Evolutionary conservation across 2,113 vertebrate genomes (phyloP).

Genomic region (Charadrius vociferus): DNA sequence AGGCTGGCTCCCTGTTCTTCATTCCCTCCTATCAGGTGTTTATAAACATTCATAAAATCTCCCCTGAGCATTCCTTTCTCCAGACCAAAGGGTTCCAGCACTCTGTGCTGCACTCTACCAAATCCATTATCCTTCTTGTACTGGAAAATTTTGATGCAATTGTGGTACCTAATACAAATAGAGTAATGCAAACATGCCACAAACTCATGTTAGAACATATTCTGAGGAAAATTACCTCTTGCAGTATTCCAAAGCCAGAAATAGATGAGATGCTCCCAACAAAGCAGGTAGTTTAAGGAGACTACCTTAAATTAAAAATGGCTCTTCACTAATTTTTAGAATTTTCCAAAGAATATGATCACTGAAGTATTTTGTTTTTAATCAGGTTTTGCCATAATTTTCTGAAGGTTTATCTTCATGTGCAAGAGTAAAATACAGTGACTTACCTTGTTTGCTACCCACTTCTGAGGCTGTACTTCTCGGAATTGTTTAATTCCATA

Average conservation of each 20-base stretch:
- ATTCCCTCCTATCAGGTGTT: neutral
- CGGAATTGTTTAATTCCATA: conserved; percentile 76
- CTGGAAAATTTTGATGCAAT: neutral
- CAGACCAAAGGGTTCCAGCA: neutral
- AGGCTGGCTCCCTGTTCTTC: neutral
- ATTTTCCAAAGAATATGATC: neutral
- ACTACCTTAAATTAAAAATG: neutral
- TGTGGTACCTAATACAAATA: neutral
- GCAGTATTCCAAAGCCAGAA: neutral
- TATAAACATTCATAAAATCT: neutral
- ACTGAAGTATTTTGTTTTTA: neutral
- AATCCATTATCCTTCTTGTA: neutral
- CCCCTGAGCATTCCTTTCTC: neutral
- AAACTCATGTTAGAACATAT: neutral
- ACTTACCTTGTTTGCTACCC: conserved; percentile 78
- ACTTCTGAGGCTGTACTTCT: conserved; percentile 73
- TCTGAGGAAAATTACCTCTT: neutral
- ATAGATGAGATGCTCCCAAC: neutral
- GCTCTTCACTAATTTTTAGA: neutral
- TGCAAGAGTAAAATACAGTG: neutral
- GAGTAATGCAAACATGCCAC: neutral
- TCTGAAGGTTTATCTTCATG: neutral
- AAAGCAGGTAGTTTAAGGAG: neutral
- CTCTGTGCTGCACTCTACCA: neutral
- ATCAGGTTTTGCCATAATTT: neutral